A percentile compares a stretch with the other conserved stretches of the same genome.
Conservation (phyloP, 2,113 vertebrate genomes). For the Charadrius vociferus region DNA sequence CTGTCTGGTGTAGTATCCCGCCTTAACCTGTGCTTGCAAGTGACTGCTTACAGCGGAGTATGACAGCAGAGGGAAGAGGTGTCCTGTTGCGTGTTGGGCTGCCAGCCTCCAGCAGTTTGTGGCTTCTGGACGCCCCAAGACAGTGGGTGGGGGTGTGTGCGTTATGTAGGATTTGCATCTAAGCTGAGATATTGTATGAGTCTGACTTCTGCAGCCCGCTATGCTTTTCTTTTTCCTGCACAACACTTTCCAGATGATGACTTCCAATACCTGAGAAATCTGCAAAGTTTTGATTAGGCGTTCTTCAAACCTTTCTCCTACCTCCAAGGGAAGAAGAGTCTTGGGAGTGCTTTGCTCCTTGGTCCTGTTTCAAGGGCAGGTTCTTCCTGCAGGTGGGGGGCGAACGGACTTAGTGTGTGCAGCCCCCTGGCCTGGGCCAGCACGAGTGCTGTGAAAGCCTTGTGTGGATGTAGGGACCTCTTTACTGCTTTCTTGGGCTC, state of each 20-base stretch:
- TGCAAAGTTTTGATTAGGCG: not conserved
- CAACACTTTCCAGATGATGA: not conserved
- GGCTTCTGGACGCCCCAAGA: not conserved
- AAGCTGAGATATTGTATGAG: not conserved
- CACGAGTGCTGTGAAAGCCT: not conserved
- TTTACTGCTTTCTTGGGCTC: not conserved
- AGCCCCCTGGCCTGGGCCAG: not conserved
- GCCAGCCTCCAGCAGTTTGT: not conserved
- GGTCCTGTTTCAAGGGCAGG: not conserved
- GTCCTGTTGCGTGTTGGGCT: accelerated
- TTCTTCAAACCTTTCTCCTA: not conserved
- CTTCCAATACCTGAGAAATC: not conserved
- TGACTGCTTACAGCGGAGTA: accelerated
- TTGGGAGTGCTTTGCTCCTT: not conserved
- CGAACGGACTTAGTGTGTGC: accelerated
- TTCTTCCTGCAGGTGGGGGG: not conserved
- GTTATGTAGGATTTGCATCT: not conserved
- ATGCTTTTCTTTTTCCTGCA: not conserved
- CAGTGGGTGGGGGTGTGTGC: accelerated
- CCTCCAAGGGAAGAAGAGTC: not conserved
- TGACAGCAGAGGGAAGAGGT: accelerated
- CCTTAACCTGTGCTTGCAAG: not conserved
- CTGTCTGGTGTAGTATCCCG: not conserved
- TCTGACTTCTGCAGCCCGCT: not conserved
- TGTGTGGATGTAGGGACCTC: accelerated